A percentile compares a stretch with the other conserved stretches of the same genome.
These are phyloP conservation scores for Xylocopa sonorina DNA, from an alignment of 1,140 invertebrate genomes.

Conservation along the genomic window DNA sequence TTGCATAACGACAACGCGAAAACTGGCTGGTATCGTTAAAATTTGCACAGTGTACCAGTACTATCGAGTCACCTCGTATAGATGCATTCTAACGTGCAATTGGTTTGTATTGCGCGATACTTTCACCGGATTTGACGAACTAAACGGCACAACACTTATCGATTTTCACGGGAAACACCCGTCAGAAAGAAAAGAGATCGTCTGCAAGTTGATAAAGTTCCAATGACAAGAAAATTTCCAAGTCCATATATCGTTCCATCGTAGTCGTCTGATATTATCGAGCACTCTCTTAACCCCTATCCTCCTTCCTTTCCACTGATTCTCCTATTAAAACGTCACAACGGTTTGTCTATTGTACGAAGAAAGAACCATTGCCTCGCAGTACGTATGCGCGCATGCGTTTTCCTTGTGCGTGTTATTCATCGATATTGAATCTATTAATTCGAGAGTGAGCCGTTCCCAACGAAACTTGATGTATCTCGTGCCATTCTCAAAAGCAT, in stretches of 20 bases:
- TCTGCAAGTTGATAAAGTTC: conserved; percentile 23
- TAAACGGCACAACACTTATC: conserved; percentile 43
- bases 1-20: too few species aligned
- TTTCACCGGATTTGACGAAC: conserved; percentile 36
- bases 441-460: background rate
- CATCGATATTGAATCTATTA: conserved; percentile 1
- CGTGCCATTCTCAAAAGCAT: background rate
- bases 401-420: too few species aligned
- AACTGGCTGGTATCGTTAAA: too few species aligned
- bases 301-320: background rate
- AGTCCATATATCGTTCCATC: conserved; percentile 3
- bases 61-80: too few species aligned
- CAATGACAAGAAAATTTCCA: conserved; percentile 51
- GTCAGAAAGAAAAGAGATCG: conserved; percentile 54
- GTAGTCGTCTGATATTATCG: conserved; percentile 13
- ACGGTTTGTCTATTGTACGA: background rate
- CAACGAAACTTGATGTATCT: background rate
- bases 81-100: background rate
- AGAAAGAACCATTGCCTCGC: background rate
- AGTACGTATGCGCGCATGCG: background rate
- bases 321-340: conserved; percentile 11
- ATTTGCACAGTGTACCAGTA: too few species aligned
- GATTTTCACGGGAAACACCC: conserved; percentile 51
- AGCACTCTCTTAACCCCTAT: conserved; percentile 7
- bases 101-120: conserved; percentile 46